These are phyloP conservation scores for Lordiphosa clarofinis DNA, from an alignment of 1,140 invertebrate genomes.

Conservation along the genomic window DNA sequence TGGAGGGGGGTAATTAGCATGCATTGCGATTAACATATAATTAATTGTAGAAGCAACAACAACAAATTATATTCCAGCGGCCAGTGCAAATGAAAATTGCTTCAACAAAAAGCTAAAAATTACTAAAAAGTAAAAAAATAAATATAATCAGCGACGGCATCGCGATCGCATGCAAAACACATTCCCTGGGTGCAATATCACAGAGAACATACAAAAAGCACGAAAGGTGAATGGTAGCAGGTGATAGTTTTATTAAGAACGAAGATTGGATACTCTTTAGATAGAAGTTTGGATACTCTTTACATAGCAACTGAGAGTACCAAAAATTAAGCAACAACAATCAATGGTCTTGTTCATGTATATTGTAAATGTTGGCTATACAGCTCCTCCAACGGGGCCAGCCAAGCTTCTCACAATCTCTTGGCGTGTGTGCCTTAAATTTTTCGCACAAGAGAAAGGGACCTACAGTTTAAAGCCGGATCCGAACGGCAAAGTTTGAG, in stretches of 20 bases:
- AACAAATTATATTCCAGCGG: conserved; percentile 58
- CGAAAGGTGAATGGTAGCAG: conserved; percentile 15
- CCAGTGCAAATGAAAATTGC: conserved; percentile 56
- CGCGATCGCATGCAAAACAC: conserved; percentile 72
- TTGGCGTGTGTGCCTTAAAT: no score
- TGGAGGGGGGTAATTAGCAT: conserved; percentile 66
- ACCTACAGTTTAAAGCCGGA: no score
- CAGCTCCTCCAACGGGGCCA: no score
- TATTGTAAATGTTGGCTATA: no score
- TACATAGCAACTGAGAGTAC: no score
- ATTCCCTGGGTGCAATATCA: conserved; percentile 42
- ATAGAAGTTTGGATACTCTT: no score
- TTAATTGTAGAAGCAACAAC: conserved; percentile 63
- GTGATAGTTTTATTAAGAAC: neutral
- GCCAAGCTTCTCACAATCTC: no score
- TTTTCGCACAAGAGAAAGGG: no score
- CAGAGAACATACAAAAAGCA: conserved; percentile 39
- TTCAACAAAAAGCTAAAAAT: conserved; percentile 23
- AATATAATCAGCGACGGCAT: conserved; percentile 50
- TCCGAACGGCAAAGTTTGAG: no score
- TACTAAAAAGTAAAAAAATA: conserved; percentile 22
- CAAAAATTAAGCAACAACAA: no score
- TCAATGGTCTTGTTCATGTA: no score
- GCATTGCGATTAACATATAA: conserved; percentile 77
- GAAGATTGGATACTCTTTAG: conserved; percentile 11